Conservation (phyloP, 2,113 vertebrate species). For the Neotragus moschatus region DNA sequence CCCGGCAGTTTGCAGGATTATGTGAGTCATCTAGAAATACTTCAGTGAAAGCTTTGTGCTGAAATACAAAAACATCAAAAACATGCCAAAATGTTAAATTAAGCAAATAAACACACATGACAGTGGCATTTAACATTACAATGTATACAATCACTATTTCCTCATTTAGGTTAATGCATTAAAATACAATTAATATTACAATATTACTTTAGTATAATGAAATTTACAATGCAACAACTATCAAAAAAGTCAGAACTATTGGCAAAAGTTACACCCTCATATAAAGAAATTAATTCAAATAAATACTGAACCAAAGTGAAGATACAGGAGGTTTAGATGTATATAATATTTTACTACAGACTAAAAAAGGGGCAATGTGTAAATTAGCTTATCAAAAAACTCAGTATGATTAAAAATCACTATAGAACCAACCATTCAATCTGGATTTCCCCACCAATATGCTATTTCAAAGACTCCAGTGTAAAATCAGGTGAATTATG, state of each 20-base stretch:
- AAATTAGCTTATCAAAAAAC: background rate
- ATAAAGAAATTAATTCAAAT: background rate
- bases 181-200: background rate
- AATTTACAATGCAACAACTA: background rate
- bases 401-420: background rate
- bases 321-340: background rate
- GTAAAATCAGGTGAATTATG: background rate
- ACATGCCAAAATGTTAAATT: background rate
- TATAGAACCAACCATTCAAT: background rate
- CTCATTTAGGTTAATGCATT: background rate
- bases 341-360: background rate
- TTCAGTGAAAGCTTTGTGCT: slow-evolving; percentile 99
- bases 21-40: slow-evolving; percentile 95
- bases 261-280: background rate
- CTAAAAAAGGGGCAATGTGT: background rate
- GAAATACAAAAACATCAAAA: slow-evolving; percentile 45
- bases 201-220: background rate
- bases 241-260: background rate
- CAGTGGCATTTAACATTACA: background rate
- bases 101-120: background rate
- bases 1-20: slow-evolving; percentile 88
- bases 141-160: background rate
- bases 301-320: background rate
- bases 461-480: background rate
- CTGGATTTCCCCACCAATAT: background rate